phyloP scores from a whole-genome alignment of 2,888 invertebrate genomes.

The Priocnemis perturbator region DNA sequence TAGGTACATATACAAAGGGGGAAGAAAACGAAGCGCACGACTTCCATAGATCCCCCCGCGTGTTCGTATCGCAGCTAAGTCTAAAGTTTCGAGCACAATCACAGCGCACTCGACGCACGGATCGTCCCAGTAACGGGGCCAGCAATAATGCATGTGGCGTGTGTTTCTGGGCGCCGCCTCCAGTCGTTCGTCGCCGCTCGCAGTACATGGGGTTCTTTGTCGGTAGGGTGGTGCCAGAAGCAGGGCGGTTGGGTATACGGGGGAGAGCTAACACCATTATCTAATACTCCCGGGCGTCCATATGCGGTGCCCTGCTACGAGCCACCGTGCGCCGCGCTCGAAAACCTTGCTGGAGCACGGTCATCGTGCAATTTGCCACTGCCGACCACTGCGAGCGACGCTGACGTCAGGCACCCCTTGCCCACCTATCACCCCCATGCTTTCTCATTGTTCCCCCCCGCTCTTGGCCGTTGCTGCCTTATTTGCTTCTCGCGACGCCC shows the following conservation, averaged over 20 bases:
- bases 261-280: conserved; percentile 70
- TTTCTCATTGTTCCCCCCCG: not conserved
- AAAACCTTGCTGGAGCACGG: conserved; percentile 36
- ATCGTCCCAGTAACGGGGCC: conserved; percentile 39
- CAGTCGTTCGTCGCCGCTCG: no score
- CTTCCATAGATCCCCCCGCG: no score
- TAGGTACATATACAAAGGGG: no score
- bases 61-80: conserved; percentile 27
- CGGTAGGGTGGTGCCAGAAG: conserved; percentile 54
- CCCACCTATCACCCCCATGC: conserved; percentile 12
- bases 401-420: not conserved
- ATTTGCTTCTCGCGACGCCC: no score
- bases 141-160: conserved; percentile 59
- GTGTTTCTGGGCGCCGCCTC: conserved; percentile 1
- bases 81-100: conserved; percentile 60
- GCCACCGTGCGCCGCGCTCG: conserved; percentile 58
- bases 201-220: conserved; percentile 56
- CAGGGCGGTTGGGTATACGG: conserved; percentile 29
- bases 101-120: conserved; percentile 34
- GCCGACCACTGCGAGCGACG: no score
- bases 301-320: conserved; percentile 72
- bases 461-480: not conserved
- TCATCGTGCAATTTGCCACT: no score
- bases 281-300: conserved; percentile 72
- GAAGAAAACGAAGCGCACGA: no score